These are phyloP conservation scores for Erythrocebus patas DNA, from an alignment of 2,113 vertebrate genomes.

Conservation along the genomic window DNA sequence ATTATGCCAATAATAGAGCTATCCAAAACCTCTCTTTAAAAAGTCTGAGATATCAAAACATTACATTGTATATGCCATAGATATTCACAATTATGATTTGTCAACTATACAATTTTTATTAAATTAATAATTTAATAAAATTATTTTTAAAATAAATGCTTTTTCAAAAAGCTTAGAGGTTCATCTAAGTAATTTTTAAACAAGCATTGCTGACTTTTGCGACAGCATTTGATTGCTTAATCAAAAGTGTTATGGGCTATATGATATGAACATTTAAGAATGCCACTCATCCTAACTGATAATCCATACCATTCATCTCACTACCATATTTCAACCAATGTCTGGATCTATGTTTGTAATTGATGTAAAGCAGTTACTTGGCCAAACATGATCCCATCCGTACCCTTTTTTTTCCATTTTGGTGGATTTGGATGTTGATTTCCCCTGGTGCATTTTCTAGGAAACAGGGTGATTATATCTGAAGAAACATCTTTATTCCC, in stretches of 20 bases:
- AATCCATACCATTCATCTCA: background rate
- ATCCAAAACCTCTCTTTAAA: background rate
- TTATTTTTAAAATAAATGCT: background rate
- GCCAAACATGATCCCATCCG: background rate
- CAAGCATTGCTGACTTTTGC: background rate
- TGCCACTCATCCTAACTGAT: background rate
- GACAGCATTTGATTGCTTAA: background rate
- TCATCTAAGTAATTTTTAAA: conserved; percentile 48
- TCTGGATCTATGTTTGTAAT: background rate
- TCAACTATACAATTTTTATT: background rate
- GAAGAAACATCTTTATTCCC: background rate
- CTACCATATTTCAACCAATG: background rate
- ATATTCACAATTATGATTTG: background rate
- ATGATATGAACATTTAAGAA: background rate
- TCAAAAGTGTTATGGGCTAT: background rate
- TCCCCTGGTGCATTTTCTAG: background rate
- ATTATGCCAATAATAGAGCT: background rate
- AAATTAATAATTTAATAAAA: too few species aligned
- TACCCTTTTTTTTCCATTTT: background rate
- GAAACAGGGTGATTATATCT: background rate
- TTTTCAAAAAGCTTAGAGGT: background rate
- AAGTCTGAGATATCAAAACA: background rate
- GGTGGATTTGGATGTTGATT: background rate
- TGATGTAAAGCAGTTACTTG: background rate
- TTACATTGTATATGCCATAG: background rate